These are phyloP conservation scores for Chrysogorgia sp. DNA, from an alignment of 92 coral and sea anemone species.

Conservation along the genomic window DNA sequence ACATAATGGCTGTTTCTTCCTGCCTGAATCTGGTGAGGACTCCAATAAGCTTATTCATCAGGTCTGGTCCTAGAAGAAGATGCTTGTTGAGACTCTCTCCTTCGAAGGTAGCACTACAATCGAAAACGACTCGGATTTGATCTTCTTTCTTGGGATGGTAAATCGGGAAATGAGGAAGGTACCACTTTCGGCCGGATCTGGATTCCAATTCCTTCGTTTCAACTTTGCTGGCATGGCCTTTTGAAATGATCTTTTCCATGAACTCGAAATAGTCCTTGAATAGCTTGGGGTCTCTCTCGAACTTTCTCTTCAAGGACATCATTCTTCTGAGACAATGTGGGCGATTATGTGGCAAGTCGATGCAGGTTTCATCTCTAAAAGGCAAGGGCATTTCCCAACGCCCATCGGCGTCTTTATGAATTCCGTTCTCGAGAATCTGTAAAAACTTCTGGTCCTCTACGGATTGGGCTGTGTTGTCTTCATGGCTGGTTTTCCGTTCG, in stretches of 20 bases:
- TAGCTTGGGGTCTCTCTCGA: conserved; percentile 18
- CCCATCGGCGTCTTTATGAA: neutral
- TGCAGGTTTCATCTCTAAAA: neutral
- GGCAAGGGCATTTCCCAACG: conserved; percentile 7
- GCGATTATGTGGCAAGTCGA: conserved; percentile 1
- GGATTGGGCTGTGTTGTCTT: neutral
- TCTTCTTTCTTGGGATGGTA: conserved; percentile 50
- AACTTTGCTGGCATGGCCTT: conserved; percentile 3
- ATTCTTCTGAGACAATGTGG: neutral
- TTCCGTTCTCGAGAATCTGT: conserved; percentile 6
- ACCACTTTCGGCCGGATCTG: neutral
- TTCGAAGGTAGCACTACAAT: conserved; percentile 50
- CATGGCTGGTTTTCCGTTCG: neutral
- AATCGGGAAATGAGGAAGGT: conserved; percentile 10
- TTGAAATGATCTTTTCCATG: neutral
- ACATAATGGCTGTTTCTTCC: conserved; percentile 55
- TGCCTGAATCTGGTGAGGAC: conserved; percentile 50
- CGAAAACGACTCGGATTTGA: conserved; percentile 57
- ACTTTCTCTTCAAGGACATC: conserved; percentile 2
- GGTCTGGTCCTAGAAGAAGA: conserved; percentile 55
- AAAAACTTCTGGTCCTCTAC: conserved; percentile 2
- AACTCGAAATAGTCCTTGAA: conserved; percentile 3
- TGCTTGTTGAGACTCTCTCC: conserved; percentile 45
- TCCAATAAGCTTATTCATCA: conserved; percentile 48
- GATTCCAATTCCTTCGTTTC: neutral